Evolutionary conservation across 2,888 invertebrate genomes (phyloP), one percentile per base, ranked within the genome.

Genomic region (Dromius quadrimaculatus): DNA sequence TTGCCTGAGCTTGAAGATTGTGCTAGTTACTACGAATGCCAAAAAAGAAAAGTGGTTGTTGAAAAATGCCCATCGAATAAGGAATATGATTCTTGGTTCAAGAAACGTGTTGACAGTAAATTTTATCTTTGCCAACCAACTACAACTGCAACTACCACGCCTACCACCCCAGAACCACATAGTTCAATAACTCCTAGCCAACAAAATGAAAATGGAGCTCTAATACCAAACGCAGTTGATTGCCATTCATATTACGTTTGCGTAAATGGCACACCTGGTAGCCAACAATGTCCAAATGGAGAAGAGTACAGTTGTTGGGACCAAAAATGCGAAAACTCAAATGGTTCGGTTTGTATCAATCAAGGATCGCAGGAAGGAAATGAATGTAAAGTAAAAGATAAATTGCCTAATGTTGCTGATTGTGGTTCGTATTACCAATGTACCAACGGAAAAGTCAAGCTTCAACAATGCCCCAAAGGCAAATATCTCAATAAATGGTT

Each of bases 281-380:
- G n/a, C n/a, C n/a, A n/a, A n/a, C n/a, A n/a, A n/a, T n/a, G n/a
- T n/a, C n/a, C n/a, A n/a, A 11, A 9, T 22, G 23, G 23, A 13
- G 22, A 23, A 22, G 23, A 54, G 11, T 54, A 54, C 23, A 54
- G 54, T 54, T 54, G 23, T 54, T 54, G n/a, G n/a, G n/a, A n/a
- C n/a, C n/a, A n/a, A n/a, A n/a, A n/a, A n/a, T n/a, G n/a, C n/a
- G n/a, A n/a, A 28, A 28, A 28, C 22, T 54, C 20, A 54, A n/a
- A 54, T 32, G 6, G 9, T 6, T 5, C 32, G 5, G 9, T 32
- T 6, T 32, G 32, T 32, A 32, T 32, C 8, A 8, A 32, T 32
- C 6, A 32, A 6, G 32, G 32, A 6, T 32, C 32, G 9, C 32
- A 32, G 9, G 6, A 32, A 32, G 32, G 9, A 6, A 32, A 32